phyloP scores from a whole-genome alignment of 1,140 invertebrate species.

The Aphelinus certus region DNA sequence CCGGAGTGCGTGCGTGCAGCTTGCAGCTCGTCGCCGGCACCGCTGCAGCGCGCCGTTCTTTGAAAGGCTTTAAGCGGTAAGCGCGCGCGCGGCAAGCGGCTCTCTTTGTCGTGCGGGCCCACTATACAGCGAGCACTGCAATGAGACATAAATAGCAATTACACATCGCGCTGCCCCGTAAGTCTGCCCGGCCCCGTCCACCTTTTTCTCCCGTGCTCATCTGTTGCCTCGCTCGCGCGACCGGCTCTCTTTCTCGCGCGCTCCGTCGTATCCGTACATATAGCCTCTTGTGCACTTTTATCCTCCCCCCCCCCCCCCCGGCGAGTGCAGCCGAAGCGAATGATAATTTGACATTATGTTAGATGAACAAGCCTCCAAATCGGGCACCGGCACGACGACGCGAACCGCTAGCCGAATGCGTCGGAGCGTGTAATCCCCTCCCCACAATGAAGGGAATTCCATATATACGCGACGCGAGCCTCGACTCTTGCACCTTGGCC shows the following conservation, averaged over 20 bases:
- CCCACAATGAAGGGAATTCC: background rate
- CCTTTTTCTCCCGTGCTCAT: constrained; percentile 31
- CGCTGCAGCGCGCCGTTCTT: constrained; percentile 34
- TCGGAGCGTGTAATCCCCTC: background rate
- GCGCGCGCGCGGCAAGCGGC: constrained; percentile 46
- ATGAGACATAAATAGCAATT: constrained; percentile 64
- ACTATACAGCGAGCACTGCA: constrained; percentile 51
- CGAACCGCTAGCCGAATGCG: background rate
- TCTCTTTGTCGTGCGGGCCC: constrained; percentile 52
- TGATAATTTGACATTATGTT: constrained; percentile 25
- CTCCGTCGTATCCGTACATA: too few relatives aligned
- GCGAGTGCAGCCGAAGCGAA: background rate
- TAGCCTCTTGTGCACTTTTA: constrained; percentile 15
- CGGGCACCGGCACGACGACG: background rate
- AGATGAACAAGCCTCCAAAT: constrained; percentile 12
- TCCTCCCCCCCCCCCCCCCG: background rate
- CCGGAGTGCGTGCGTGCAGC: background rate
- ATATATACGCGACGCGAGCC: background rate
- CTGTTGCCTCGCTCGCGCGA: background rate
- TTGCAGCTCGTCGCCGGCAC: background rate
- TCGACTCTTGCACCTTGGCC: background rate
- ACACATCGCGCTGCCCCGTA: constrained; percentile 43
- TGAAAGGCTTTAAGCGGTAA: constrained; percentile 55
- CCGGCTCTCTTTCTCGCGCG: background rate
- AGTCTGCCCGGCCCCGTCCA: constrained; percentile 31